Base-by-base conservation (phyloP, 1,140 invertebrate species). In the Lepidostoma basale region DNA sequence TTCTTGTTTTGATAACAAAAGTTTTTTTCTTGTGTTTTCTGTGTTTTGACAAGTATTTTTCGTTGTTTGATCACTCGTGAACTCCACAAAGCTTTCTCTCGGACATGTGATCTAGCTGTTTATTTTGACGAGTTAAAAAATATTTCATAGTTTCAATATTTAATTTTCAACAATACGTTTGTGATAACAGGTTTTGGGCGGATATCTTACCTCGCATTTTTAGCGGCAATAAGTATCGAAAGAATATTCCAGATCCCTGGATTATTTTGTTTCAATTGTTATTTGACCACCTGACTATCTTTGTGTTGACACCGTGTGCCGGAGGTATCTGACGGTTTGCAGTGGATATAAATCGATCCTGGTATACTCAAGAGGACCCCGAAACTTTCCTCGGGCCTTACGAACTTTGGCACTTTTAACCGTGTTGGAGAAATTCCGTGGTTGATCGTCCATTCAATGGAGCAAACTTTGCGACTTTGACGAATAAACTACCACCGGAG, bases 351-450 rank as follows among this genome's bases (percentile, higher is more conserved):
- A 42, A 16, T 60, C 56, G 56, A 44, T 26, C 42, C 22, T 18
- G 20, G 49, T 40, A 60, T 10, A 10, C 39, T 60, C 56, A n/a
- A 2, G 20, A 42, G 39, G 36, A 22, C 25, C 20, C 30, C 26
- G 5, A 10, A 52, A 64, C 42, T 64, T 39, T 33, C 47, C 14
- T 23, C 28, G 16, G 28, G 45, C 4, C 44, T 39, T 9, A 36
- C 16, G 44, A 64, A 64, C 62, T 64, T 64, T 64, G 62, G 36
- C 62, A 64, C 62, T 62, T 62, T 45, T 36, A n/a, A 44, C 26
- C 12, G 42, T 52, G 44, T 30, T 30, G 62, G 62, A 12, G 45
- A 64, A 64, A 64, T 64, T 64, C 62, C 59, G 44, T 22, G 23
- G 39, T n/a, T 30, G 59, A 62, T 62, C 39, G 42, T 62, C 59